Base-by-base conservation (phyloP, 2,888 invertebrate species). In the Acrocyrtus sp. region DNA sequence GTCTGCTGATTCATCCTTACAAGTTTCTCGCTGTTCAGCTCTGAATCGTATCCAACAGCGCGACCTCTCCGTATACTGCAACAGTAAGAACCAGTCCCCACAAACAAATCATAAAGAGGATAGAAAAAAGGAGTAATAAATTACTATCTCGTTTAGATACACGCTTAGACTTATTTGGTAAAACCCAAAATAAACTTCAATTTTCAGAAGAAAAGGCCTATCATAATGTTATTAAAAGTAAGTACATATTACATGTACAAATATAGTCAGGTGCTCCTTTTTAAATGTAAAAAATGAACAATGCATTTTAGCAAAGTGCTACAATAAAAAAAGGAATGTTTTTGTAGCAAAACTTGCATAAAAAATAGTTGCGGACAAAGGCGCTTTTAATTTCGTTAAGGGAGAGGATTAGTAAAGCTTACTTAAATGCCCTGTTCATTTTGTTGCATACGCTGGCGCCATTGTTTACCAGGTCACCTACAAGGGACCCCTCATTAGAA, bases 391-490 rank as follows among this genome's bases (percentile, higher is more conserved):
- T 48, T 48, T 8, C 34, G 48, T 48, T 61, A 50, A 60, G 60
- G 47, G 43, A 60, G 60, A 51, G 26, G 12, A n/a, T 61, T 57
- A 53, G 29, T 48, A 41, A n/a, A 53, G 69, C 72, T 69, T 77
- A 84, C 84, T 83, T 88, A 73, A 89, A 86, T n/a, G 92, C 91
- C 78, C 92, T 87, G 83, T 94, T 95, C 90, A 90, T 70, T 87
- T 88, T 82, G 89, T 89, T 77, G 24, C 51, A 48, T 53, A 53
- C 41, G 41, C 10, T 60, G 47, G 86, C 85, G 70, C 88, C 81
- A 60, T 84, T 84, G 62, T 74, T 83, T 85, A 34, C 19, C 17
- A 53, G 39, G 66, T 24, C 10, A 24, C 26, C 24, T n/a, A n/a
- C n/a, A 39, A 48, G 24, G 57, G 58, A 61, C 29, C 85, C 85